Base-by-base conservation (phyloP, 2,888 invertebrate genomes). In the Muschampia staudingeri region DNA sequence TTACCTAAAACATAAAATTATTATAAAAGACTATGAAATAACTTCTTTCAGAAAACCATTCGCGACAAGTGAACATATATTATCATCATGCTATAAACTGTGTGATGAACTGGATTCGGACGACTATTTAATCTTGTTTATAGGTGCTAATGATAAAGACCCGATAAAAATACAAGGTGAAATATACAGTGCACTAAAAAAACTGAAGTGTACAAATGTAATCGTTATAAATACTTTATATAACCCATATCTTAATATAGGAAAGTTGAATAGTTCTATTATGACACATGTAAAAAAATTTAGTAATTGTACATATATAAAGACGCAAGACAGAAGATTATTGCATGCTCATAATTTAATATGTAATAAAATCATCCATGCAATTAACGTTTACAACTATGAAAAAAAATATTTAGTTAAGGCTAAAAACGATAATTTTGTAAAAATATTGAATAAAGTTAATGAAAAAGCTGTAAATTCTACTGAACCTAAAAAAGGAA, bases 11-110 rank as follows among this genome's bases (percentile, higher is more conserved):
- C 9, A 61, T 8, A 12, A 61, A 25, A 61, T 61, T 12, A 61
- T 61, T 4, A 9, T 61, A 11, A 12, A 5, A 11, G 61, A 61
- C 25, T 61, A 61, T 61, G 61, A 61, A 25, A 61, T 61, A 25
- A 61, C 61, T 25, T 61, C 61, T 4, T 61, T 61, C 12, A n/a
- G 61, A 61, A 61, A 61, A 61, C 61, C 61, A 25, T 61, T 61
- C 25, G 61, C 61, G 12, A 61, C 61, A 25, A 25, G 11, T 25
- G 61, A 61, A 61, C 5, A 30, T 16, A 12, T 61, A 4, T 25
- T 61, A 30, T 11, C 19, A 12, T 61, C 61, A 12, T 61, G 61
- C 25, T 8, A 30, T 30, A 25, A 25, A 61, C 61, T 61, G 2
- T 16, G 11, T 11, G 11, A 61, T 11, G 25, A 61, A 61, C 11